Conservation (phyloP, 2,797 vertebrate species). For the Poecilia wingei region DNA sequence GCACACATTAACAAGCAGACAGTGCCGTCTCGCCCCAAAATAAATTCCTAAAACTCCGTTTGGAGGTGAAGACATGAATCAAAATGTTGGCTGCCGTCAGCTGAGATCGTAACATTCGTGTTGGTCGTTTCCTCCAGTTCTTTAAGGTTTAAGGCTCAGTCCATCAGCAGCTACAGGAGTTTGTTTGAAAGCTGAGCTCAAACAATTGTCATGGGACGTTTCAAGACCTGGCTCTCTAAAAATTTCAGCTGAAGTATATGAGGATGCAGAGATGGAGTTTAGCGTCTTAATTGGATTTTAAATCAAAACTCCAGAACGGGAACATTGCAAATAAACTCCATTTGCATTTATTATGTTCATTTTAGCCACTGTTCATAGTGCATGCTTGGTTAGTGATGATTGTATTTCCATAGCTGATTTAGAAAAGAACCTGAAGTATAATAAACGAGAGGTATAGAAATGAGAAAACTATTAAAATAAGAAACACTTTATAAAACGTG, state of each 20-base stretch:
- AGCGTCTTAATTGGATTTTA: background rate
- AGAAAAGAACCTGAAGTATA: background rate
- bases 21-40: slow-evolving; percentile 12
- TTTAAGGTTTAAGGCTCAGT: slow-evolving; percentile 11
- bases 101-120: slow-evolving; percentile 13
- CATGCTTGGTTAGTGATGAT: background rate
- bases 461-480: background rate
- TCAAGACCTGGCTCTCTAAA: background rate
- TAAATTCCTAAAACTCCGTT: slow-evolving; percentile 27
- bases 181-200: slow-evolving; percentile 10
- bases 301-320: background rate
- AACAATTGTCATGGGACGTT: background rate
- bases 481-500: background rate
- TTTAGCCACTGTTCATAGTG: background rate
- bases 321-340: background rate
- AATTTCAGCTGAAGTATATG: background rate
- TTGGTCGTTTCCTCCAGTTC: slow-evolving; percentile 7
- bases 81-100: slow-evolving; percentile 17
- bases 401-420: background rate
- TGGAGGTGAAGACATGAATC: slow-evolving; percentile 30
- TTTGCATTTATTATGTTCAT: background rate
- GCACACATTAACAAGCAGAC: slow-evolving; percentile 21
- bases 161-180: background rate
- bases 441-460: background rate
- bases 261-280: background rate